Evolutionary conservation across 2,113 vertebrate genomes (phyloP), one percentile per base, ranked within the genome.

Genomic region (Anhinga anhinga): DNA sequence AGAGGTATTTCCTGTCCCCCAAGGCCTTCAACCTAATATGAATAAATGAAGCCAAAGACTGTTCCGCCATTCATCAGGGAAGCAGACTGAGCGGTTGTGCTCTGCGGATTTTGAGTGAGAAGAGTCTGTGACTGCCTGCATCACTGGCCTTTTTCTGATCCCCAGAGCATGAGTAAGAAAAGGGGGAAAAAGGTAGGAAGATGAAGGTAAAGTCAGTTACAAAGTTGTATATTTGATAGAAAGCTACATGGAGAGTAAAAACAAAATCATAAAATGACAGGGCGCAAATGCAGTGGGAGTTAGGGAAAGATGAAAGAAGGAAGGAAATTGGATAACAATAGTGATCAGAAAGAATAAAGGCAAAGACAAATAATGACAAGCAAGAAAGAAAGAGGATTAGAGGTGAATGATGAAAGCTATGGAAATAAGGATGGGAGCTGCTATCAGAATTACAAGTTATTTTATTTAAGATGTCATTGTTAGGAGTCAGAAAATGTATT

Each of bases 271-370:
- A 80, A 96, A 97, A 90, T 61, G 78, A 94, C 67, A 93, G 80
- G 82, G 96, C 72, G 88, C 30, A 95, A 87, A 97, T 86, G 86
- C 61, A 82, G 15, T 29, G 62, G 67, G 88, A 97, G 88, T 40
- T 82, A 77, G 85, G 74, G 44, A 89, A 94, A 91, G 92, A 96
- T 97, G 96, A 97, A 96, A 97, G 96, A 94, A 93, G 89, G 96
- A 81, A 96, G 94, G 86, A 97, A 97, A 97, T 92, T 95, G 94
- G 88, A 95, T 97, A 94, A 97, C 89, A 97, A 97, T 71, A 96
- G 88, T 92, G 94, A 91, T 98, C 90, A 96, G 72, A 88, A 95
- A 92, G 94, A 96, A 95, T 86, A 97, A 92, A 96, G 73, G 70
- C 69, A 84, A 95, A 97, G 93, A 95, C 88, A 96, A 97, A 96